Base-by-base conservation (phyloP, 2,888 invertebrate genomes). In the Cheilosia pagana region DNA sequence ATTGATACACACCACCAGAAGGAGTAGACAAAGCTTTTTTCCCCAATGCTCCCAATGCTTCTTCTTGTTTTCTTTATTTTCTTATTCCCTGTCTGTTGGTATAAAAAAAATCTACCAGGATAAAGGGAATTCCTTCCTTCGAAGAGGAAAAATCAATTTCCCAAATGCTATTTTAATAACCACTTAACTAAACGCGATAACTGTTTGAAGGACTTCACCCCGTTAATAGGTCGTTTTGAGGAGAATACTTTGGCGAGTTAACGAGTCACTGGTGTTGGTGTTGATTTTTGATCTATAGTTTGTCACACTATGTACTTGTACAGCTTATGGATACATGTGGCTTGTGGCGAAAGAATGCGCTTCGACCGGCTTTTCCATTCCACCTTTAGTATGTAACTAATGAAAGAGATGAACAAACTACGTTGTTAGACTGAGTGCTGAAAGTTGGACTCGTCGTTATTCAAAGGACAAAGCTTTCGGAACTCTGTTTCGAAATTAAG, bases 1-100 rank as follows among this genome's bases (percentile, higher is more conserved):
- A 83, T 83, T 83, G 83, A 83, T 83, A 79, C 78, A 21, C 81
- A 68, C 60, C 59, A 67, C 65, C 25, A 52, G 19, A 19, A 72
- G 19, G 53, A 45, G 62, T 55, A 45, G 45, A 19, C 41, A 8
- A 60, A 85, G 83, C 83, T 83, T 70, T 79, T 75, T 67, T 21
- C 25, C 55, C 25, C 50, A 31, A 14, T 70, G 41, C 31, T 70
- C 35, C 57, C 41, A 52, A 45, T 52, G 72, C 72, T 72, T 72
- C 28, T 74, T 60, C 71, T 25, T 23, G 16, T 50, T 72, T 45
- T 65, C 10, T 10, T 16, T 41, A 21, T 25, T 48, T 21, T 55
- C 6, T 59, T 2, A 1, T 35, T 28, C 19, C 19, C 50, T 53
- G 25, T 39, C 39, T 35, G 3, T 35, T 3, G 12, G 10, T 10